phyloP scores from a whole-genome alignment of 2,888 invertebrate genomes.

The Agapostemon virescens region DNA sequence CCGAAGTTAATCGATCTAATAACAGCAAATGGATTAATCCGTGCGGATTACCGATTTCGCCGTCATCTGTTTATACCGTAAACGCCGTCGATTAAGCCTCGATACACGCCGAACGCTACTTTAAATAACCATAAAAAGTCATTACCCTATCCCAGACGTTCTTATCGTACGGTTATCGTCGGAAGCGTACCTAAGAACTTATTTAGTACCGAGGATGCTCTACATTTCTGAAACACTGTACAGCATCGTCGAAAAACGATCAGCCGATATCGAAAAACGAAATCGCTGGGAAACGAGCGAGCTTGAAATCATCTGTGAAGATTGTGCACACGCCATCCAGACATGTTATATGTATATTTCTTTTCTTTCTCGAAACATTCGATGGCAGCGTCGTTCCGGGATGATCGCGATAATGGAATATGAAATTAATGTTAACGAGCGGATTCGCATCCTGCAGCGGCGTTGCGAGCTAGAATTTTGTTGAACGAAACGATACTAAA shows the following conservation, averaged over 20 bases:
- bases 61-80: background rate
- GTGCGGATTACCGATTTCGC: too few species aligned
- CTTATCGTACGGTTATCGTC: background rate
- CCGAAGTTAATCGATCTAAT: background rate
- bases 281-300: background rate
- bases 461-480: background rate
- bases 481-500: background rate
- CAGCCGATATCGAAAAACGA: background rate
- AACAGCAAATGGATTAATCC: background rate
- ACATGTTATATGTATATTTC: too few species aligned
- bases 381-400: too few species aligned
- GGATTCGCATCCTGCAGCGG: background rate
- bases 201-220: background rate
- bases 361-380: background rate
- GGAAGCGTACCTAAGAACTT: background rate
- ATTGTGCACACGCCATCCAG: background rate
- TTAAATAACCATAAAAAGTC: background rate
- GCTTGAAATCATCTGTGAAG: background rate
- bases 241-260: background rate
- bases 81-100: background rate
- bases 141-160: background rate
- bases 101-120: background rate
- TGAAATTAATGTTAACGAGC: background rate
- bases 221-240: background rate
- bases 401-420: background rate